These are phyloP conservation scores for Acanthis flammea DNA, from an alignment of 2,797 vertebrate species.

Conservation along the genomic window DNA sequence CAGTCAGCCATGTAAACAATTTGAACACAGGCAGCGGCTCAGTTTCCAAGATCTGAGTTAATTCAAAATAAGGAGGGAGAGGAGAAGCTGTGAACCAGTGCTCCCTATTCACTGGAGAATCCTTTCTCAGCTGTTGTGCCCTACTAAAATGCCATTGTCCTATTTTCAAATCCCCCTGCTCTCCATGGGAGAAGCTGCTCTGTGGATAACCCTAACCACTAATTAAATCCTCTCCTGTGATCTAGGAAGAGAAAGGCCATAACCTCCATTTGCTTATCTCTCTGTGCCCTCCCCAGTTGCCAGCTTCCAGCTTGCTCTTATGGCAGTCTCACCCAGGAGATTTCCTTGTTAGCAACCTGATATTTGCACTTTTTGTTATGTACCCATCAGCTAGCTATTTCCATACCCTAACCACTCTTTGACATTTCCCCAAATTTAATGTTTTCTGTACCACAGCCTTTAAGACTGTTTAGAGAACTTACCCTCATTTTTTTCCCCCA, in stretches of 20 bases:
- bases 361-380: background rate
- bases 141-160: background rate
- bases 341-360: background rate
- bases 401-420: background rate
- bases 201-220: background rate
- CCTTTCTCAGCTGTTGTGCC: slow-evolving; percentile 2
- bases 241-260: background rate
- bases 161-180: background rate
- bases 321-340: background rate
- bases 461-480: background rate
- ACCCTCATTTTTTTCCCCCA: background rate
- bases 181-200: background rate
- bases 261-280: background rate
- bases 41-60: background rate
- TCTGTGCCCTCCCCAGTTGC: background rate
- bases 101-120: background rate
- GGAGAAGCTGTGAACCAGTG: background rate
- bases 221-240: background rate
- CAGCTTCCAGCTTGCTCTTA: background rate
- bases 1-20: slow-evolving; percentile 15
- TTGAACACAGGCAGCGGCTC: background rate
- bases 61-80: background rate
- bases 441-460: background rate
- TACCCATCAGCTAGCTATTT: background rate
- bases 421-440: background rate